phyloP scores from a whole-genome alignment of 1,140 invertebrate genomes.

The Philopotamus ludificatus region DNA sequence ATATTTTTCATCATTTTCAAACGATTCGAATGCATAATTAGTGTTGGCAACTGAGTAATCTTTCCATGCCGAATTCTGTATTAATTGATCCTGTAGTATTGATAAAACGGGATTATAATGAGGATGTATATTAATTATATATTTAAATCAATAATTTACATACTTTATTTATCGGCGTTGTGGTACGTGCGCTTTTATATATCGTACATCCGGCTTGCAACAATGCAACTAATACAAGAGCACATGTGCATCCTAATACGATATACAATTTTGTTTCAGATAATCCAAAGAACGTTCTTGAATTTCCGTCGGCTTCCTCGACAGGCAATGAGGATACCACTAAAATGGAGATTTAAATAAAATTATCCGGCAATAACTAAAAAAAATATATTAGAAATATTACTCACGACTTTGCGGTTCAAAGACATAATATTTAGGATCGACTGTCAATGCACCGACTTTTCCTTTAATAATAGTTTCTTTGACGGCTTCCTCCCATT shows the following conservation, averaged over 20 bases:
- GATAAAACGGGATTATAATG: slow-evolving; percentile 15
- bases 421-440: slow-evolving; percentile 73
- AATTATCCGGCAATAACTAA: slow-evolving; percentile 6
- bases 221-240: slow-evolving; percentile 73
- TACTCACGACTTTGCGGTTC: slow-evolving; percentile 63
- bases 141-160: slow-evolving; percentile 31
- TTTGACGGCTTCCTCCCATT: slow-evolving; percentile 61
- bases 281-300: slow-evolving; percentile 56
- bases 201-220: slow-evolving; percentile 84
- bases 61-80: slow-evolving; percentile 81
- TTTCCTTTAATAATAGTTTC: slow-evolving; percentile 69
- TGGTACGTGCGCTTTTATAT: slow-evolving; percentile 65
- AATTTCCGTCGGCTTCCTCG: slow-evolving; percentile 45
- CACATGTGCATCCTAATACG: slow-evolving; percentile 77
- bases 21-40: slow-evolving; percentile 85
- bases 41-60: slow-evolving; percentile 81
- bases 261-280: slow-evolving; percentile 76
- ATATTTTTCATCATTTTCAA: slow-evolving; percentile 73
- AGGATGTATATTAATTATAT: too few relatives aligned
- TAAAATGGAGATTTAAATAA: slow-evolving; percentile 35
- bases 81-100: slow-evolving; percentile 72
- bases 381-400: slow-evolving; percentile 8
- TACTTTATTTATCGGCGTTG: slow-evolving; percentile 63
- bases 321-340: slow-evolving; percentile 40
- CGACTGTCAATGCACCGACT: slow-evolving; percentile 75